Base-by-base conservation (phyloP, 1,140 invertebrate genomes). In the Hyles euphorbiae region DNA sequence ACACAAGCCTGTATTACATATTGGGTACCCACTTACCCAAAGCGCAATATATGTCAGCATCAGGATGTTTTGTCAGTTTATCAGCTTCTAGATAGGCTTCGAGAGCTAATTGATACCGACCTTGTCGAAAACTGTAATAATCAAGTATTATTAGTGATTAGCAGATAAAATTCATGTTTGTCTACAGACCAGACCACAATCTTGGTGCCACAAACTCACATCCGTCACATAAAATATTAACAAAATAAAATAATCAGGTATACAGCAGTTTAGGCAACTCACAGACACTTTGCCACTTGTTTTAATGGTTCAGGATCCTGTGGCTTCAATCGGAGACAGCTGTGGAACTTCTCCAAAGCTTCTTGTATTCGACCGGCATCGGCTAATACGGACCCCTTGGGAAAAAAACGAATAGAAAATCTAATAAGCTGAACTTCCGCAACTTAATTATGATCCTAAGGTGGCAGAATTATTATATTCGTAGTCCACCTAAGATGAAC, bases 211-310 rank as follows among this genome's bases (percentile, higher is more conserved):
- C 22, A 22, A n/a, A n/a, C n/a, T n/a, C n/a, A n/a, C n/a, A n/a
- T n/a, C 22, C 22, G 2, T 22, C 22, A 22, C 22, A 1, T 22
- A 22, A 22, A 1, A 1, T 22, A 2, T 22, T 0, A 22, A 22
- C 22, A 22, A 22, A 22, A 22, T 22, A 22, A 22, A 22, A 22
- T 22, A 22, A 22, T 22, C 22, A 22, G 22, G 22, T 22, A 22
- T 1, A 22, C 12, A 48, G 8, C 2, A 48, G 10, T 48, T n/a
- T 48, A 11, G 7, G 50, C 32, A 53, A 77, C 83, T 78, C 65
- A 88, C 85, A 88, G 66, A 60, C 85, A 87, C 59, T 79, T 86
- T 4, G 79, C 86, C n/a, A 87, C 83, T 63, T 88, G 78, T 60
- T 86, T 88, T 36, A 88, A 60, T 3, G 81, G 81, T 49, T 88